These are phyloP conservation scores for Thryonomys swinderianus DNA, from an alignment of 2,113 vertebrate genomes.

Conservation along the genomic window DNA sequence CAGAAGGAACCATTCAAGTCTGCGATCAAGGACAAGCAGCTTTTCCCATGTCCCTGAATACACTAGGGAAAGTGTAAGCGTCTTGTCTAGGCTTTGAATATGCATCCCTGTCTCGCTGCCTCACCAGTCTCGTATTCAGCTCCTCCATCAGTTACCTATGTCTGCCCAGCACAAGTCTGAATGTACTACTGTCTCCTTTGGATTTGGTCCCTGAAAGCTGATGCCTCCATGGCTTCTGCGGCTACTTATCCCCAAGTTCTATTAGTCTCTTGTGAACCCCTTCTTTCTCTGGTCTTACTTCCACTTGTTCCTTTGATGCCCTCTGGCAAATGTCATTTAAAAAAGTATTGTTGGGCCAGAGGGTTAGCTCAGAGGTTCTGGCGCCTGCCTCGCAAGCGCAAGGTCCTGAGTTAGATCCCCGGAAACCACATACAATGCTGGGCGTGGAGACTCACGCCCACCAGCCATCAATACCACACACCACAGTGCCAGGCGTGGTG, in stretches of 20 bases:
- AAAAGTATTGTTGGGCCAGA: not conserved
- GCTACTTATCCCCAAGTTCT: not conserved
- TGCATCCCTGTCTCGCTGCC: not conserved
- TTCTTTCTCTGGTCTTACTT: slow-evolving; percentile 4
- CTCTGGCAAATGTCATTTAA: not conserved
- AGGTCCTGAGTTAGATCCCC: too few species aligned
- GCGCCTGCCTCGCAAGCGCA: too few species aligned
- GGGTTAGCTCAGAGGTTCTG: too few species aligned
- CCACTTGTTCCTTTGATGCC: not conserved
- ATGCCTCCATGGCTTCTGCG: not conserved
- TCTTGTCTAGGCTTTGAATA: too few species aligned
- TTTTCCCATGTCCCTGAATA: not conserved
- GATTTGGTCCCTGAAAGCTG: not conserved
- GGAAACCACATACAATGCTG: too few species aligned
- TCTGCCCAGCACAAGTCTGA: not conserved
- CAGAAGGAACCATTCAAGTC: not conserved
- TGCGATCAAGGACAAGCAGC: not conserved
- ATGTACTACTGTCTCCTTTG: not conserved
- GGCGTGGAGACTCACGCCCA: too few species aligned
- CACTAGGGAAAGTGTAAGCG: not conserved
- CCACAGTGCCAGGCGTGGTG: too few species aligned
- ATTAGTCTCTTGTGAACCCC: not conserved
- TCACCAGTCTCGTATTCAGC: not conserved
- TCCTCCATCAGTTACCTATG: not conserved
- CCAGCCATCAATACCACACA: too few species aligned